These are phyloP conservation scores for Ammospiza nelsoni DNA, from an alignment of 2,113 vertebrate genomes.

Conservation along the genomic window DNA sequence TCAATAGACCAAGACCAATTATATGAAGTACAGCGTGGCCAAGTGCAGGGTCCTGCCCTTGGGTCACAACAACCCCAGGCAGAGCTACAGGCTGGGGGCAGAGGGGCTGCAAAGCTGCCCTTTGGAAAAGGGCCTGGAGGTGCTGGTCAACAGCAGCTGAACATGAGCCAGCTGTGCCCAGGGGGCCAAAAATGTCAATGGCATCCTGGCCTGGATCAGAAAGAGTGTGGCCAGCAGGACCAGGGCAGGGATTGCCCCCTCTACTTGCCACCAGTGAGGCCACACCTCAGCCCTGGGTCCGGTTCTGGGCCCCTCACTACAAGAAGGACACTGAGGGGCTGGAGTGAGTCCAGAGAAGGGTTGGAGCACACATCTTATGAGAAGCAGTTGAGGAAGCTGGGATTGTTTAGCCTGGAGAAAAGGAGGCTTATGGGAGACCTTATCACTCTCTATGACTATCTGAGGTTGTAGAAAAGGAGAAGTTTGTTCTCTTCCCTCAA, in stretches of 20 bases:
- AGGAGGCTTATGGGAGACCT: background rate
- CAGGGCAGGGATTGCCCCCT: background rate
- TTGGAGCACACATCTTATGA: background rate
- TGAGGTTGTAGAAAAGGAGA: background rate
- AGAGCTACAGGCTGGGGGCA: no score
- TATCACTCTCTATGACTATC: background rate
- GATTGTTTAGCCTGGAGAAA: background rate
- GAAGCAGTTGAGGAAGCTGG: background rate
- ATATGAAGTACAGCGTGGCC: background rate
- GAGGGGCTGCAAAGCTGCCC: no score
- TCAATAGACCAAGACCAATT: accelerated
- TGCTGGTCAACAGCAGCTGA: no score
- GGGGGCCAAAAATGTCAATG: accelerated
- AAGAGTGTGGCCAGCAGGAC: background rate
- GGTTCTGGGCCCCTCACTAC: background rate
- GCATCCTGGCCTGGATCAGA: background rate
- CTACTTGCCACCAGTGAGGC: accelerated
- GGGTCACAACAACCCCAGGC: background rate
- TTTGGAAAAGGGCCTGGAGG: no score
- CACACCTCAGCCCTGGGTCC: background rate
- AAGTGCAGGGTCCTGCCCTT: no score
- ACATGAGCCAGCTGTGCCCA: background rate
- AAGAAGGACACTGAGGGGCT: background rate
- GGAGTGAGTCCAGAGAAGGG: accelerated
- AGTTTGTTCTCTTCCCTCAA: background rate